phyloP scores from a whole-genome alignment of 2,113 vertebrate genomes.

The Tenebrosternarchus preto region DNA sequence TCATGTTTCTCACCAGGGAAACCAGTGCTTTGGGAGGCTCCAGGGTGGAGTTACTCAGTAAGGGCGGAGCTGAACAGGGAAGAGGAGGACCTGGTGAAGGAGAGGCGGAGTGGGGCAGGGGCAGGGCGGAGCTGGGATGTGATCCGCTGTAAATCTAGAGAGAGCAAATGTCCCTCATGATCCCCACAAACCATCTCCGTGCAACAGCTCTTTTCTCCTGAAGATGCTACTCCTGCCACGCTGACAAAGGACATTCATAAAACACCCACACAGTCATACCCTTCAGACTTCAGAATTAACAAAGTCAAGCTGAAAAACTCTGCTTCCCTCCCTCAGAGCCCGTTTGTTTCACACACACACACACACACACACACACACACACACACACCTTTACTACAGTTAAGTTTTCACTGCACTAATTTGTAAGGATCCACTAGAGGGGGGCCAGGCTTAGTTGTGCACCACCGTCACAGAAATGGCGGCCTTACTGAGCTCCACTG shows the following conservation, averaged over 20 bases:
- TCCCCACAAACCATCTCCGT: neutral
- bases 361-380: slow-evolving; percentile 20
- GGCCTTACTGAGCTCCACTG: neutral
- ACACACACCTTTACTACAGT: neutral
- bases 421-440: neutral
- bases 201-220: neutral
- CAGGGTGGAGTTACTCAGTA: no score
- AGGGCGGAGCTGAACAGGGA: no score
- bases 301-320: slow-evolving; percentile 49
- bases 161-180: neutral
- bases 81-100: neutral
- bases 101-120: neutral
- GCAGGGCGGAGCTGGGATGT: no score
- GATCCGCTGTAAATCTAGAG: no score
- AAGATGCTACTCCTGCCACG: neutral
- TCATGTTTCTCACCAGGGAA: neutral
- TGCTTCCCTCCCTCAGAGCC: neutral
- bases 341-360: neutral
- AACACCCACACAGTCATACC: neutral
- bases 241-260: neutral
- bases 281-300: slow-evolving; percentile 55
- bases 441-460: neutral
- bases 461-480: neutral
- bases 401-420: neutral
- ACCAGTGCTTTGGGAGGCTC: neutral